These are phyloP conservation scores for Chalcosyrphus nemorum DNA, from an alignment of 2,888 invertebrate species.

Conservation along the genomic window DNA sequence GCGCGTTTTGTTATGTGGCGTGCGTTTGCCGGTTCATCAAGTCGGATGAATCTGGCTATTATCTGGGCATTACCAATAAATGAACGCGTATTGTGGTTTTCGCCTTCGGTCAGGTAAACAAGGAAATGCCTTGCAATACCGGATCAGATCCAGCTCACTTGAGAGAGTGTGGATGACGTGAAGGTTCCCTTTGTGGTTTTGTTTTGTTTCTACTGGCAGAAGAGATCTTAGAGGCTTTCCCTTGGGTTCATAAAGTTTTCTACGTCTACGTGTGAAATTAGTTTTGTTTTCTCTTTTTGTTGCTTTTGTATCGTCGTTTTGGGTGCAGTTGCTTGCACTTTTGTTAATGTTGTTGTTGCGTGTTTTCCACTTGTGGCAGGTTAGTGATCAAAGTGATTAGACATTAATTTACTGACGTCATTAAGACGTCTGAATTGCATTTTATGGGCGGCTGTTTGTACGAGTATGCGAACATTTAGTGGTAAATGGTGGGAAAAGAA, in stretches of 20 bases:
- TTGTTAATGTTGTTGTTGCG: conserved; percentile 10
- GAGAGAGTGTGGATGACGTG: not conserved
- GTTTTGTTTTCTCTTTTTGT: conserved; percentile 12
- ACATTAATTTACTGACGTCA: conserved; percentile 5
- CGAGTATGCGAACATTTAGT: not conserved
- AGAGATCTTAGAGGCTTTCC: conserved; percentile 4
- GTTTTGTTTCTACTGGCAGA: not conserved
- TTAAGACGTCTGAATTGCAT: not conserved
- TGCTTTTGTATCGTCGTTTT: conserved; percentile 6
- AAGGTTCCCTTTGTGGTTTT: not conserved
- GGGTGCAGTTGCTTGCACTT: conserved; percentile 27
- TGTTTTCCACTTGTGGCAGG: not conserved
- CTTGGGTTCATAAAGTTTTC: conserved; percentile 2
- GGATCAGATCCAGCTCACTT: not conserved
- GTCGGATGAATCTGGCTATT: conserved; percentile 61
- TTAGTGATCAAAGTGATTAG: conserved; percentile 41
- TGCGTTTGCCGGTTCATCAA: conserved; percentile 54
- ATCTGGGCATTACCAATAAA: conserved; percentile 69
- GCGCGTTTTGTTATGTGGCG: conserved; percentile 34
- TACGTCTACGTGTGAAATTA: conserved; percentile 44
- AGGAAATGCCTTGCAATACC: conserved; percentile 61
- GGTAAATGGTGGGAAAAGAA: not conserved
- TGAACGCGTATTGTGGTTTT: conserved; percentile 68
- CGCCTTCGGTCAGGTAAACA: conserved; percentile 70
- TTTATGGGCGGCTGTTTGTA: not conserved